Evolutionary conservation across 2,113 vertebrate genomes (phyloP), one percentile per base, ranked within the genome.

Genomic region (Tauraco erythrolophus): DNA sequence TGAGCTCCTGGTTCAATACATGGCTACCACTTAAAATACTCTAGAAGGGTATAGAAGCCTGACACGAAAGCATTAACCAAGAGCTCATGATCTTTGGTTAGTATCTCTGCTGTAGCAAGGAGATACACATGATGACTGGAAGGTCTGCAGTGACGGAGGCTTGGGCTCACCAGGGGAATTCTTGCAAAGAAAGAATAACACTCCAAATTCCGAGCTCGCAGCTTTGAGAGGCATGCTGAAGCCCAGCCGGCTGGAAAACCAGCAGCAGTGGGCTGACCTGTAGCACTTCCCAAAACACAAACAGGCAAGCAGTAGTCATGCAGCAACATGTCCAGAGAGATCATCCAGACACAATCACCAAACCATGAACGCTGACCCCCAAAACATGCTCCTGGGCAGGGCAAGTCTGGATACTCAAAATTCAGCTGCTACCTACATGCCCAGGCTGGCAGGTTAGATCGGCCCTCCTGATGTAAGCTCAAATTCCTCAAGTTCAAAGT

Each of bases 161-260:
- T n/a, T 90, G 62, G n/a, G 79, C 22, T 90, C 35, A 33, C 5
- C 11, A 11, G 35, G 7, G 8, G 28, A 19, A 53, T 76, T 71
- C 64, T 22, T 82, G 19, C 57, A 41, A 70, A 78, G 83, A 24
- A 43, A 74, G 57, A 58, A 14, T 4, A 51, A 58, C 14, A 16
- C 27, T 84, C 53, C 31, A 33, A 37, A 5, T 6, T 15, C 45
- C 88, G 58, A 72, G 62, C 39, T 56, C 6, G 1, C 50, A 88
- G 69, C 65, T 68, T 54, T 31, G n/a, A 56, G 65, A 82, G 58
- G 61, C 39, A n/a, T 2, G 2, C 46, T 46, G 81, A 89, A 92
- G 64, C 74, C 74, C 74, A 60, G 81, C 18, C 93, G 86, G 83
- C 28, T 93, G 46, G 74, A 96, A 96, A 78, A 61, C 43, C 65